Evolutionary conservation across 2,797 vertebrate genomes (phyloP), one percentile per base, ranked within the genome.

Genomic region (Huso huso): DNA sequence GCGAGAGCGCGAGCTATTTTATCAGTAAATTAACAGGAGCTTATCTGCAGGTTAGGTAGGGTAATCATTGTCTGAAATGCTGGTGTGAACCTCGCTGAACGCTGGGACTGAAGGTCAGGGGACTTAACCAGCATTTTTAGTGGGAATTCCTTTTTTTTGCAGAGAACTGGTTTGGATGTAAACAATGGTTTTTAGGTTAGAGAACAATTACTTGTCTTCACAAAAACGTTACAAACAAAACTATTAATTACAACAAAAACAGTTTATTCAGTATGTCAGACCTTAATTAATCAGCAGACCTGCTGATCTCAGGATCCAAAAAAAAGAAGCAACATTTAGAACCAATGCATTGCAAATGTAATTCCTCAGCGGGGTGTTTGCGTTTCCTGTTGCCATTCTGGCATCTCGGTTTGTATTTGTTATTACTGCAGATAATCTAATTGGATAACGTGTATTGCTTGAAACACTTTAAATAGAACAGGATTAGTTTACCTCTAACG

Each of bases 321-420:
- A 37, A 37, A 37, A 37, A n/a, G n/a, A 37, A 37, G 4, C 2
- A 37, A 3, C 23, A 3, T 37, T 37, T 37, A 37, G 23, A 37
- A 4, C 23, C 15, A 18, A 37, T 37, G 4, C 23, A 37, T 37
- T 37, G 23, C 0, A 37, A 4, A 37, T 37, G 23, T 81, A 78
- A 76, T 87, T 80, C 70, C 75, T 63, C 86, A 78, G 80, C 78
- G 76, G 84, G 84, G 80, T 76, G 82, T 71, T 83, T 18, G 82
- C 77, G 6, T 6, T 57, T 10, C 11, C 13, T 57, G 6, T 57
- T 10, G 11, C 78, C 55, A 75, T 72, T 77, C 75, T 74, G 78
- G 77, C 51, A 68, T 79, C 74, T 87, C 55, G 12, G 84, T 88
- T 88, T 87, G 84, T 86, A 86, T 89, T 85, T 83, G 80, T 82